phyloP scores from a whole-genome alignment of 2,888 invertebrate species.

The Orchesellides sinensis region DNA sequence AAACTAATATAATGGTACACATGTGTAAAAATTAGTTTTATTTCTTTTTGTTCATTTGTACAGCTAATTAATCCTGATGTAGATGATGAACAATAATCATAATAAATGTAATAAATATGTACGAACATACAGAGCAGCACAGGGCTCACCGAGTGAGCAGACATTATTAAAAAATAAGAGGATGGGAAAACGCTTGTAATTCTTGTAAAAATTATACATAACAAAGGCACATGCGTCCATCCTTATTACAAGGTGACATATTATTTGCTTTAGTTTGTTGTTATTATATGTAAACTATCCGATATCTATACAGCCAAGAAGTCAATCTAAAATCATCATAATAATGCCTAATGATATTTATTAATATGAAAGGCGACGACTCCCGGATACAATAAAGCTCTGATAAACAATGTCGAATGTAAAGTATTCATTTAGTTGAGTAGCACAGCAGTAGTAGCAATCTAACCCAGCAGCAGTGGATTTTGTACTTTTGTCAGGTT shows the following conservation, averaged over 20 bases:
- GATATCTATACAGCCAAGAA: not conserved
- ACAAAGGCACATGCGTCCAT: constrained; percentile 2
- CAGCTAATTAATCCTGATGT: constrained; percentile 37
- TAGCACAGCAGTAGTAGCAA: no score
- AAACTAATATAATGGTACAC: not conserved
- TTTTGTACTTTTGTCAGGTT: constrained; percentile 7
- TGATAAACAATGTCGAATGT: constrained; percentile 18
- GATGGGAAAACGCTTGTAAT: not conserved
- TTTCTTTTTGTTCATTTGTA: constrained; percentile 4
- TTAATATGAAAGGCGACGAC: not conserved
- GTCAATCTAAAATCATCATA: not conserved
- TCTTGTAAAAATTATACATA: not conserved
- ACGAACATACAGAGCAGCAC: not conserved
- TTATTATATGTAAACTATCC: not conserved
- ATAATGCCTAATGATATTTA: not conserved
- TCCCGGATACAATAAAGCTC: no score
- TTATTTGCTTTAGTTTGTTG: constrained; percentile 14
- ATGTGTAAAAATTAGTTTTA: not conserved
- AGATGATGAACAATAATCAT: constrained; percentile 63
- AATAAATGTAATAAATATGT: constrained; percentile 49
- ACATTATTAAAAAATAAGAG: no score
- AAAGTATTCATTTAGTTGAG: not conserved
- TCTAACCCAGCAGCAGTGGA: no score
- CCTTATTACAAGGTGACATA: constrained; percentile 58
- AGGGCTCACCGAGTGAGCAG: no score